Evolutionary conservation across 2,888 invertebrate species (phyloP).

Genomic region (Ornithoptera priamus): DNA sequence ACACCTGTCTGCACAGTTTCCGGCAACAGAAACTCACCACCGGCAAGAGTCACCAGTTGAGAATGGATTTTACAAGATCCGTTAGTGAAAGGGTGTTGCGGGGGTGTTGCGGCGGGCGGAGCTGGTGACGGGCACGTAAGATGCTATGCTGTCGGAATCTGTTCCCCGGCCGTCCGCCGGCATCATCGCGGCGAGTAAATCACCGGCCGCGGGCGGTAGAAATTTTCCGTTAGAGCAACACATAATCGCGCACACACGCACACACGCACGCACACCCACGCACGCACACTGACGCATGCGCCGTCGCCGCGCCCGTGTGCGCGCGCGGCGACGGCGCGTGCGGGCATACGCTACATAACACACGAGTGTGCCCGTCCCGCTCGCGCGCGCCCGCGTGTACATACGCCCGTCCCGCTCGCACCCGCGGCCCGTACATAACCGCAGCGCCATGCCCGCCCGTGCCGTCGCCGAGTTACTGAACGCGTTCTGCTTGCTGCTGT

Average conservation of each 20-base stretch:
- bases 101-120: no score
- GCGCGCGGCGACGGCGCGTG: slow-evolving; percentile 58
- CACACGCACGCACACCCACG: slow-evolving; percentile 32
- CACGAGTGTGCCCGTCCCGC: slow-evolving; percentile 40
- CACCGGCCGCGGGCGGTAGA: slow-evolving; percentile 59
- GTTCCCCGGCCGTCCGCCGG: no score
- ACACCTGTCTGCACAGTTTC: no score
- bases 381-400: slow-evolving; percentile 31
- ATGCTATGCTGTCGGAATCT: no score
- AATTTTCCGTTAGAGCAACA: slow-evolving; percentile 59
- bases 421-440: slow-evolving; percentile 44
- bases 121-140: no score
- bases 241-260: slow-evolving; percentile 33
- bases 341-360: slow-evolving; percentile 51
- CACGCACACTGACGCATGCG: slow-evolving; percentile 16
- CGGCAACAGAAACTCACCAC: no score
- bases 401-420: slow-evolving; percentile 37
- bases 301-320: slow-evolving; percentile 25
- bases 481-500: slow-evolving; percentile 29
- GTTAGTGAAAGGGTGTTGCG: no score
- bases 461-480: slow-evolving; percentile 37
- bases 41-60: no score
- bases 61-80: no score
- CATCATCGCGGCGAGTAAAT: slow-evolving; percentile 51
- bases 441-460: slow-evolving; percentile 51